phyloP scores from a whole-genome alignment of 2,888 invertebrate species.

The Heliconius cydno region DNA sequence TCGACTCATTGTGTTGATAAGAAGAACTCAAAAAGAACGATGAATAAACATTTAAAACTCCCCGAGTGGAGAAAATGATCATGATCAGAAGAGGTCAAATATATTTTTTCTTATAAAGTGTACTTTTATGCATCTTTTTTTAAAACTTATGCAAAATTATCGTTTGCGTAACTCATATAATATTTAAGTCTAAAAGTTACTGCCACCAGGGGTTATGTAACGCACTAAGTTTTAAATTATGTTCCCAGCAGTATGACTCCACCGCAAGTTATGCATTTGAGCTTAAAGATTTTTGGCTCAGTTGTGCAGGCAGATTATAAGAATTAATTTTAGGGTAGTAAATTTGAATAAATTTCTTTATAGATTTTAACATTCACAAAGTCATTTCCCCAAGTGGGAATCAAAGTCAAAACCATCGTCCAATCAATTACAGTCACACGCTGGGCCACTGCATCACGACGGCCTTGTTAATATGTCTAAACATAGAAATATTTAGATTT shows the following conservation, averaged over 20 bases:
- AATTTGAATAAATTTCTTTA: not conserved
- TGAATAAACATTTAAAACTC: not conserved
- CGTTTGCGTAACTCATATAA: slow-evolving; percentile 30
- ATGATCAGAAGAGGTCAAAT: no score
- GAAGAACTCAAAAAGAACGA: not conserved
- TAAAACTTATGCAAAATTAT: slow-evolving; percentile 9
- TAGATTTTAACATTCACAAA: not conserved
- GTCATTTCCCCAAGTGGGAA: no score
- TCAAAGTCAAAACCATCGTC: no score
- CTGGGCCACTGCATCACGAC: no score
- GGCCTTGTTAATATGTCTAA: no score
- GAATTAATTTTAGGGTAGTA: slow-evolving; percentile 8
- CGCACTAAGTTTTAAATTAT: slow-evolving; percentile 42
- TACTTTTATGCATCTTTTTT: not conserved
- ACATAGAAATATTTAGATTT: not conserved
- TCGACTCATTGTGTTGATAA: not conserved
- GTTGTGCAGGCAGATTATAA: slow-evolving; percentile 37
- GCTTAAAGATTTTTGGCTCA: slow-evolving; percentile 39
- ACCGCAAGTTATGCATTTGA: slow-evolving; percentile 37
- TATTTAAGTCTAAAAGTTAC: slow-evolving; percentile 40
- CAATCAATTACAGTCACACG: no score
- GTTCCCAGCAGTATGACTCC: slow-evolving; percentile 34
- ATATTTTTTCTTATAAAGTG: slow-evolving; percentile 26
- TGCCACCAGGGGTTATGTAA: slow-evolving; percentile 37
- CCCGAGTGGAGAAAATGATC: no score